Conservation (phyloP, 1,140 invertebrate genomes). For the Caerostris extrusa region DNA sequence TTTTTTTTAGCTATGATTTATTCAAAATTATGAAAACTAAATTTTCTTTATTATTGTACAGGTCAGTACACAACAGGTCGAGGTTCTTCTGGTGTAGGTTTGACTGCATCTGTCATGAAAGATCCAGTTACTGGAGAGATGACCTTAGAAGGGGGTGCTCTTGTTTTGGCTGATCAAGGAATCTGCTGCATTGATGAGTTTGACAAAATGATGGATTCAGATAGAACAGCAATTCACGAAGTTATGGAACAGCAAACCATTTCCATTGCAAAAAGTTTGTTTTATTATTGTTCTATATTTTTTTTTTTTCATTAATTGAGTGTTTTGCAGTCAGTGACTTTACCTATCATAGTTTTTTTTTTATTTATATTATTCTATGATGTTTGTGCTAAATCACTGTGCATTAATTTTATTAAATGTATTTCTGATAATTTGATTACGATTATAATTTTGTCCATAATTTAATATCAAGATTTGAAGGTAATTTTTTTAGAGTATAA, state of each 20-base stretch:
- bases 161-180: constrained; percentile 97
- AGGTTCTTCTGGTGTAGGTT: constrained; percentile 97
- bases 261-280: constrained; percentile 96
- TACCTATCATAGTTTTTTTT: no score
- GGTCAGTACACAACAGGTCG: constrained; percentile 97
- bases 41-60: constrained; percentile 66
- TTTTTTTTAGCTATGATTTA: neutral
- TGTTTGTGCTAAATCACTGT: no score
- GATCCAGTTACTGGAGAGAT: constrained; percentile 98
- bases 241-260: constrained; percentile 99
- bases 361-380: no score
- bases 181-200: constrained; percentile 99
- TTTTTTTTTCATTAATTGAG: neutral
- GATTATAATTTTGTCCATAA: no score
- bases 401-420: no score
- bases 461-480: no score
- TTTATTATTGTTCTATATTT: neutral
- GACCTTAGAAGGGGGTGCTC: constrained; percentile 98
- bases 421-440: no score
- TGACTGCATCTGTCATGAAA: constrained; percentile 99
- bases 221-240: constrained; percentile 99
- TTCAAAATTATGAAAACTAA: neutral
- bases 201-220: constrained; percentile 98
- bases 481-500: no score
- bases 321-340: neutral